Evolutionary conservation across 1,140 invertebrate genomes (phyloP).

Genomic region (Forficula auricularia): DNA sequence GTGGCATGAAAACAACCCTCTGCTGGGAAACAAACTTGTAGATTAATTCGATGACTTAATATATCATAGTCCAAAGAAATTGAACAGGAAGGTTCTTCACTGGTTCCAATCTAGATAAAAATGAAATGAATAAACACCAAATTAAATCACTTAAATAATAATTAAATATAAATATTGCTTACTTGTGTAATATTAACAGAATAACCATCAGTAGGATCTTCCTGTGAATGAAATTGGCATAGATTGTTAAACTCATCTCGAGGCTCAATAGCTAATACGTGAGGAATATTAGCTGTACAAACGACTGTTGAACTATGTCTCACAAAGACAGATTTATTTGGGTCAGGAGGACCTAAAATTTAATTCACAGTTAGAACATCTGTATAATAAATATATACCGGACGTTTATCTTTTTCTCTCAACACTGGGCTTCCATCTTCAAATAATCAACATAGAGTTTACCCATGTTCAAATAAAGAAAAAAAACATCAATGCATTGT

Average conservation of each 20-base stretch:
- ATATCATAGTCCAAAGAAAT: constrained; percentile 43
- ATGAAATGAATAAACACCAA: constrained; percentile 8
- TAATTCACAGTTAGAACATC: too few relatives aligned
- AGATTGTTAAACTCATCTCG: constrained; percentile 78
- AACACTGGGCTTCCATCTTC: too few relatives aligned
- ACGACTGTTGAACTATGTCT: constrained; percentile 74
- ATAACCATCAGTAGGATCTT: constrained; percentile 45
- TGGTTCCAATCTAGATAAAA: constrained; percentile 28
- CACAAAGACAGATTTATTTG: constrained; percentile 65
- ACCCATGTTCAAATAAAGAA: too few relatives aligned
- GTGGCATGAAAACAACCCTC: constrained; percentile 67
- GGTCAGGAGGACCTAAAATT: constrained; percentile 60
- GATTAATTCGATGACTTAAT: constrained; percentile 38
- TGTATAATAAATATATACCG: too few relatives aligned
- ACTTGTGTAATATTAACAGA: constrained; percentile 27
- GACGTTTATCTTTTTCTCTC: too few relatives aligned
- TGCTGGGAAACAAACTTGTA: constrained; percentile 45
- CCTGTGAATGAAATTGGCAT: constrained; percentile 42
- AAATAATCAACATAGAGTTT: too few relatives aligned
- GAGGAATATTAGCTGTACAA: constrained; percentile 55
- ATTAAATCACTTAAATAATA: not conserved
- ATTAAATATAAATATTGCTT: not conserved
- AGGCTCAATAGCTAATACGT: constrained; percentile 69
- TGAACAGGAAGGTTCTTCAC: constrained; percentile 31
- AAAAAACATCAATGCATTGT: too few relatives aligned